Conservation (phyloP, 2,797 vertebrate species). For the Protonibea diacanthus region DNA sequence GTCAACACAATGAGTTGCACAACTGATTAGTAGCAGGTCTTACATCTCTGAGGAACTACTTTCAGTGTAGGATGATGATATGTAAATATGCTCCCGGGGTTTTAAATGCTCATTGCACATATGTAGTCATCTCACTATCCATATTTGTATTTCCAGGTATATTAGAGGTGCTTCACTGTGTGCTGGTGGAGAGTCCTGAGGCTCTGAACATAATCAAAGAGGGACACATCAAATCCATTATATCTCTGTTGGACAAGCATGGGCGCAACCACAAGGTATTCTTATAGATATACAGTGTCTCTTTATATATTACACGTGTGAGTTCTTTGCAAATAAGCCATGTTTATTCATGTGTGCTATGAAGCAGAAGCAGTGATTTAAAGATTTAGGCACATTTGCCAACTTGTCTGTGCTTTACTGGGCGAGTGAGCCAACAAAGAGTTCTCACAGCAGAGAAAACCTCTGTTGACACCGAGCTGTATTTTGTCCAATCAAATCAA, state of each 20-base stretch:
- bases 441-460: background rate
- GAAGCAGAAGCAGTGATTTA: background rate
- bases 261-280: conserved; percentile 96
- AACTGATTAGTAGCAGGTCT: too few species aligned
- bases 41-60: too few species aligned
- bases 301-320: background rate
- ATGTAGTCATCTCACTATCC: background rate
- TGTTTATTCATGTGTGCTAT: background rate
- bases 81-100: background rate
- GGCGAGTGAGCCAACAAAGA: background rate
- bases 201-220: conserved; percentile 98
- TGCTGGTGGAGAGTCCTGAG: conserved; percentile 97
- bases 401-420: background rate
- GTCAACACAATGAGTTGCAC: too few species aligned
- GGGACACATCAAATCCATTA: conserved; percentile 97
- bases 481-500: background rate
- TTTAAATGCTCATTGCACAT: background rate
- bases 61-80: background rate
- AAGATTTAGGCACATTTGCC: background rate
- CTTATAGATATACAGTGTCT: background rate
- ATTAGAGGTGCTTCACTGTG: conserved; percentile 96
- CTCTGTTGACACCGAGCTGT: background rate
- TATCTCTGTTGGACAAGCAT: conserved; percentile 95
- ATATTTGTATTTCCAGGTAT: conserved; percentile 85
- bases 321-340: background rate